Conservation (phyloP, 2,797 vertebrate species). For the Lacerta bilineata region DNA sequence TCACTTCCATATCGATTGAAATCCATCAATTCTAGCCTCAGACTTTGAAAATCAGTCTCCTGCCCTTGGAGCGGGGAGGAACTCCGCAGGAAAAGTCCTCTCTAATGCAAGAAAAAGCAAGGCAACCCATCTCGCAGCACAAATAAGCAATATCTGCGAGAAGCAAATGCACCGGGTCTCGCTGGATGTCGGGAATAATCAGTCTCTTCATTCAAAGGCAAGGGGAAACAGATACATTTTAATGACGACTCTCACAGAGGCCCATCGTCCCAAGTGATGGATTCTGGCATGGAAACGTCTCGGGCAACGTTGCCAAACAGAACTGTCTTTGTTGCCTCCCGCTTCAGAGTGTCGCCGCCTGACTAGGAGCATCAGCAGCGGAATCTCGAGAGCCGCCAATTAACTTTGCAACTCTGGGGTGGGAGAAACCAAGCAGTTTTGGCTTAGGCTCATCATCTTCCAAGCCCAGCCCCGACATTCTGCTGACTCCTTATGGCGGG, state of each 20-base stretch:
- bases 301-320: constrained; percentile 15
- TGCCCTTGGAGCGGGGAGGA: constrained; percentile 31
- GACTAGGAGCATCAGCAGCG: constrained; percentile 10
- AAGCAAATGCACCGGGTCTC: constrained; percentile 59
- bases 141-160: constrained; percentile 64
- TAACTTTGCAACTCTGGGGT: neutral
- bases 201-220: constrained; percentile 52
- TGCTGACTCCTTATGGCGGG: neutral
- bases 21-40: neutral
- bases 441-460: neutral
- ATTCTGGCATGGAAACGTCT: constrained; percentile 2
- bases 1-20: neutral
- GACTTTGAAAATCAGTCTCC: constrained; percentile 19
- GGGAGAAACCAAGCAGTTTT: neutral
- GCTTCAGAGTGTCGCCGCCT: neutral
- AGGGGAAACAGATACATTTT: constrained; percentile 50
- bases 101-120: constrained; percentile 28
- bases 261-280: constrained; percentile 33
- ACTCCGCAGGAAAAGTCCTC: neutral
- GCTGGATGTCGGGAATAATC: constrained; percentile 59
- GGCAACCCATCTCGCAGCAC: constrained; percentile 48
- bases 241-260: constrained; percentile 31
- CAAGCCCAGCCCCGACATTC: neutral
- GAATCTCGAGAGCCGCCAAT: neutral
- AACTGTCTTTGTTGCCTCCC: neutral